Conservation (phyloP, 2,113 vertebrate species). For the Haemorhous mexicanus region DNA sequence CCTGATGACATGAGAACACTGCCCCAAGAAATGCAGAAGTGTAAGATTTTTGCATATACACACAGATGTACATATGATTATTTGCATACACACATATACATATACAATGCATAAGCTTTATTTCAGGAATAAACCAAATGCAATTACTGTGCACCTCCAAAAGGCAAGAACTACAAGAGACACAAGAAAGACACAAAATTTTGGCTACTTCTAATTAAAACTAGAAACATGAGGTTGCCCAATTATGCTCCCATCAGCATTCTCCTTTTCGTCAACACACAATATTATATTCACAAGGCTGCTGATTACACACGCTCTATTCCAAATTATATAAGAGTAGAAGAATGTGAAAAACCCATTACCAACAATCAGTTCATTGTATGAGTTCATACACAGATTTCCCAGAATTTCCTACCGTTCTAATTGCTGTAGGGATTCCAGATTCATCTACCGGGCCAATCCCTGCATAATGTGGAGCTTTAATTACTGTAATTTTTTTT, state of each 20-base stretch:
- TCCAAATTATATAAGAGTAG: conserved; percentile 62
- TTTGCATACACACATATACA: background rate
- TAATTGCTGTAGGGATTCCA: conserved; percentile 94
- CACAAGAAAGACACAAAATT: background rate
- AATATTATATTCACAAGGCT: conserved; percentile 53
- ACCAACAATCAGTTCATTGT: conserved; percentile 73
- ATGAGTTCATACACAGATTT: conserved; percentile 21
- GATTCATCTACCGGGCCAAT: conserved; percentile 94
- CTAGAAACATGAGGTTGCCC: conserved; percentile 23
- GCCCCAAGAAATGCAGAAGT: background rate
- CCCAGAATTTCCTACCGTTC: conserved; percentile 85
- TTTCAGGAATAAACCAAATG: background rate
- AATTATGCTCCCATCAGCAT: conserved; percentile 21
- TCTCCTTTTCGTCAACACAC: conserved; percentile 40
- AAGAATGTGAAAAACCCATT: conserved; percentile 67
- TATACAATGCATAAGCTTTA: background rate
- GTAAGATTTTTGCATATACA: background rate
- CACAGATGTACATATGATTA: accelerated
- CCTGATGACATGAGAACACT: background rate
- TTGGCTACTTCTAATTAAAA: conserved; percentile 52
- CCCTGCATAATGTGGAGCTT: conserved; percentile 93
- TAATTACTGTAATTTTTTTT: conserved; percentile 90
- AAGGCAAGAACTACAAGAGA: background rate
- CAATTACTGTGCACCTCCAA: background rate
- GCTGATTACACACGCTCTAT: conserved; percentile 46